Conservation (phyloP, 2,888 invertebrate species). For the Lampropteryx suffumata region DNA sequence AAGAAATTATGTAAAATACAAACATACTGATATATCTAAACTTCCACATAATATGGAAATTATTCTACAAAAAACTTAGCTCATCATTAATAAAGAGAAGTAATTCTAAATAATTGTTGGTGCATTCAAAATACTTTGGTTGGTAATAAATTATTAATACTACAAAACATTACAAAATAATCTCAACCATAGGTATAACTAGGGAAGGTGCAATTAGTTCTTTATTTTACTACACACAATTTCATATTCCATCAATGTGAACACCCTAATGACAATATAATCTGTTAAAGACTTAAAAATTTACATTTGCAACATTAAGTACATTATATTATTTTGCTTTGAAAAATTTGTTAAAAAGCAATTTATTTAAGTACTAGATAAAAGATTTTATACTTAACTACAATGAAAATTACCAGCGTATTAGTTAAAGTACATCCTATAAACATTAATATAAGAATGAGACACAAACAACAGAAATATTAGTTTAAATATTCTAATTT, state of each 20-base stretch:
- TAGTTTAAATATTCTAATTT: slow-evolving; percentile 26
- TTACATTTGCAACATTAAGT: slow-evolving; percentile 36
- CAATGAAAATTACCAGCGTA: slow-evolving; percentile 43
- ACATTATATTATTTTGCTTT: slow-evolving; percentile 25
- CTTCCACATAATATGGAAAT: slow-evolving; percentile 68
- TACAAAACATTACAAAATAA: slow-evolving; percentile 61
- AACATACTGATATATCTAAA: slow-evolving; percentile 78
- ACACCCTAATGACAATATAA: slow-evolving; percentile 50
- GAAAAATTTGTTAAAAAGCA: slow-evolving; percentile 34
- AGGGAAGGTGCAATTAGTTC: slow-evolving; percentile 62
- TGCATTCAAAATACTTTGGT: slow-evolving; percentile 62
- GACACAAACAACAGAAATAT: slow-evolving; percentile 31
- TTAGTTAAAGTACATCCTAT: slow-evolving; percentile 39
- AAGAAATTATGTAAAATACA: slow-evolving; percentile 78
- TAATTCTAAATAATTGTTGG: slow-evolving; percentile 61
- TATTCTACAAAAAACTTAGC: slow-evolving; percentile 74
- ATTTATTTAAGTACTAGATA: slow-evolving; percentile 29
- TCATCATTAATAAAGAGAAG: slow-evolving; percentile 64
- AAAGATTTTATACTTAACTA: slow-evolving; percentile 24
- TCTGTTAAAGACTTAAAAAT: slow-evolving; percentile 36
- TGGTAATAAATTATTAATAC: slow-evolving; percentile 43
- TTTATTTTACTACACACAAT: slow-evolving; percentile 54
- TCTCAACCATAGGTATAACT: slow-evolving; percentile 51
- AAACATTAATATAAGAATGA: slow-evolving; percentile 37
- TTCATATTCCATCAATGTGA: slow-evolving; percentile 52